Evolutionary conservation across 2,113 vertebrate species (phyloP).

Genomic region (human (Homo sapiens)): DNA sequence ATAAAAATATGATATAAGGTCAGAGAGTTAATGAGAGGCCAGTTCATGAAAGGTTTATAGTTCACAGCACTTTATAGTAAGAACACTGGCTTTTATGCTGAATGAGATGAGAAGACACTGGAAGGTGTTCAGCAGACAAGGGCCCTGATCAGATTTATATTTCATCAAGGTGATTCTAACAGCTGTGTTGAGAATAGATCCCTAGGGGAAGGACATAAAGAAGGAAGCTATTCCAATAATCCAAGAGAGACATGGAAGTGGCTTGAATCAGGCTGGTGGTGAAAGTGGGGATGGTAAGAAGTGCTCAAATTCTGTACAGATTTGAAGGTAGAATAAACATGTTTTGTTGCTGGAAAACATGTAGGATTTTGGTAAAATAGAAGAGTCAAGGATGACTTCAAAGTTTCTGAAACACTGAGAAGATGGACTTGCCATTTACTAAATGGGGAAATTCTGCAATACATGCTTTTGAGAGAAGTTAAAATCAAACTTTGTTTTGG

Average conservation of each 20-base stretch:
- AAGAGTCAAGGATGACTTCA: neutral
- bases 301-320: neutral
- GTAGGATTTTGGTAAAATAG: neutral
- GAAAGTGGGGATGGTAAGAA: neutral
- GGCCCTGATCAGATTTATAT: neutral
- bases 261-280: neutral
- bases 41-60: neutral
- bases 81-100: neutral
- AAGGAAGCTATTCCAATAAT: neutral
- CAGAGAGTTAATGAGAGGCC: neutral
- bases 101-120: neutral
- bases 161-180: neutral
- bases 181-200: neutral
- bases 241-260: neutral
- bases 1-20: neutral
- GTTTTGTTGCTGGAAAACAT: neutral
- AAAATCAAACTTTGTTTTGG: neutral
- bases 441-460: neutral
- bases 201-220: neutral
- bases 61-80: neutral
- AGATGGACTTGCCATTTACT: neutral
- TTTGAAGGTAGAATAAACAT: neutral
- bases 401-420: neutral
- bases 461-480: neutral
- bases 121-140: neutral